phyloP scores from a whole-genome alignment of 2,797 vertebrate genomes.

The Eospalax fontanierii region DNA sequence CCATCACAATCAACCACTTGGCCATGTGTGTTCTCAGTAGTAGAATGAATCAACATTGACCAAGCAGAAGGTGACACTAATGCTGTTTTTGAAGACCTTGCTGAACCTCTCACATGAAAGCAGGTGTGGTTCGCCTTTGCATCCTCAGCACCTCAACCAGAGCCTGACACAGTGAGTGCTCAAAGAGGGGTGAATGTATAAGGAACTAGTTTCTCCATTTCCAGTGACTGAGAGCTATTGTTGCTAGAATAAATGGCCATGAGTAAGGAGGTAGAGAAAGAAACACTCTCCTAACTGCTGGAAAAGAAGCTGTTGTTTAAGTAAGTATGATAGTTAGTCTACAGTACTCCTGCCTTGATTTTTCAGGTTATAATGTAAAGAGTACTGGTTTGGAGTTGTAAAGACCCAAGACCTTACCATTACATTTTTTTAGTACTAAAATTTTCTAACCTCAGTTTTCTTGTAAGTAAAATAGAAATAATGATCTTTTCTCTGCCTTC shows the following conservation, averaged over 20 bases:
- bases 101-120: slow-evolving; percentile 7
- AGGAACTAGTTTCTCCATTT: not conserved
- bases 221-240: not conserved
- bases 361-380: slow-evolving; percentile 1
- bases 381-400: not conserved
- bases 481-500: not conserved
- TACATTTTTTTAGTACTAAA: slow-evolving; percentile 23
- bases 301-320: not conserved
- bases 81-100: not conserved
- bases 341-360: not conserved
- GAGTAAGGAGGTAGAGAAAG: not conserved
- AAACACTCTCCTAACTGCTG: not conserved
- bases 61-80: not conserved
- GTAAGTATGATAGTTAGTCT: not conserved
- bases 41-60: slow-evolving; percentile 5
- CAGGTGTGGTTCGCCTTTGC: not conserved
- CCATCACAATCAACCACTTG: not conserved
- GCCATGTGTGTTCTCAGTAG: not conserved
- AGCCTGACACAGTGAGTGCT: not conserved
- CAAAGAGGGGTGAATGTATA: not conserved
- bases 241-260: not conserved
- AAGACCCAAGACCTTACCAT: not conserved
- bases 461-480: not conserved
- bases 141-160: not conserved
- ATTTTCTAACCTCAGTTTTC: slow-evolving; percentile 20